A percentile compares a stretch with the other conserved stretches of the same genome.
Conservation (phyloP, 2,797 vertebrate genomes). For the Platyrinchus mystaceus region DNA sequence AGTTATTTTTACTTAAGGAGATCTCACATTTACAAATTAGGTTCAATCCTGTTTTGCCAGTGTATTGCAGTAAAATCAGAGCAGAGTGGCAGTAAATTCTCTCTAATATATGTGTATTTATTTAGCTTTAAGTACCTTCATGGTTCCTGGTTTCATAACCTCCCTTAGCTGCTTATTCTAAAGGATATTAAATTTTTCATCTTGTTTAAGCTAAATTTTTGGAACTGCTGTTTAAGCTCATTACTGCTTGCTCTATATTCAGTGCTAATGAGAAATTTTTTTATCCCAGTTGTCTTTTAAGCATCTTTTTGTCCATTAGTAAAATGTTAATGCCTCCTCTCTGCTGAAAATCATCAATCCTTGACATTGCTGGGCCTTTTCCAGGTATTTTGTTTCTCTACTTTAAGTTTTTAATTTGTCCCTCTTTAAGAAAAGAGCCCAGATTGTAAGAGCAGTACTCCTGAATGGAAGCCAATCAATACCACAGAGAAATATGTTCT, state of each 20-base stretch:
- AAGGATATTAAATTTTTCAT: background rate
- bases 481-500: background rate
- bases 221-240: background rate
- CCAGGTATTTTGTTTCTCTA: background rate
- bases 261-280: background rate
- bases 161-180: background rate
- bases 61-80: background rate
- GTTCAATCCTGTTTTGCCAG: background rate
- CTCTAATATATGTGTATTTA: background rate
- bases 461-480: background rate
- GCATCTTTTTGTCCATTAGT: background rate
- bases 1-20: background rate
- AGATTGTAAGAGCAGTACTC: background rate
- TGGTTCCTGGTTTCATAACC: background rate
- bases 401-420: background rate
- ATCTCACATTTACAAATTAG: background rate
- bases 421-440: background rate
- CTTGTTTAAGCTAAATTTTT: background rate
- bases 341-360: background rate
- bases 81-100: background rate
- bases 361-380: background rate
- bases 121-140: constrained; percentile 18
- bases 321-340: background rate
- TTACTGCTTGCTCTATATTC: background rate
- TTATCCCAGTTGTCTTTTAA: background rate